Evolutionary conservation across 2,888 invertebrate species (phyloP), one percentile per base, ranked within the genome.

Genomic region (Masnerella sp.): DNA sequence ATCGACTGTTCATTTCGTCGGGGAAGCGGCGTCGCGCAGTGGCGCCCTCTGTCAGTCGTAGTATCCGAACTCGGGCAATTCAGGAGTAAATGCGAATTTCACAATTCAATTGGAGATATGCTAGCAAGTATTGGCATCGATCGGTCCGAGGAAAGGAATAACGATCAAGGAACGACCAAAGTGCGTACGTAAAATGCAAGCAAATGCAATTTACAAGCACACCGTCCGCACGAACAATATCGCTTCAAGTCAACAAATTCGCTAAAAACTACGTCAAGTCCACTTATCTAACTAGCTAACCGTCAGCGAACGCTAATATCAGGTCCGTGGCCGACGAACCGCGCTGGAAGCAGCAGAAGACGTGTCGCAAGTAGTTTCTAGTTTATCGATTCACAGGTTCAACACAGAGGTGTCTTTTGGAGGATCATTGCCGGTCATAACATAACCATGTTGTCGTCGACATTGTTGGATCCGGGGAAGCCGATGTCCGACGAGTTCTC

Each of bases 381-480:
- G 74, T 81, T 76, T 78, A 80, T 78, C 81, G 78, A 79, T 77
- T 80, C 78, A 79, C 77, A 77, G 70, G 64, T 67, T 76, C 70
- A 76, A 74, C 69, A 65, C 58, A 74, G 74, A 71, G 51, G 68
- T 74, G 75, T 74, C 70, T 77, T 74, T 64, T 71, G 70, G 72
- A 79, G 67, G 75, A 79, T 72, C 49, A 75, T 58, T 64, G 72
- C 77, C 75, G 83, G 83, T 87, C 86, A 87, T 84, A 87, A 87
- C 87, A 87, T 87, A 75, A 87, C 87, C 87, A 87, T 87, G 67
- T 87, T 87, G 64, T 87, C 87, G 65, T 87, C 87, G 45, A 86
- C 84, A 76, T 52, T 73, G 77, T 69, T 70, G 59, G 86, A 86
- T 36, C 86, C 84, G 45, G 86, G 86, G 78, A 84, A 86, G 49